Base-by-base conservation (phyloP, 1,140 invertebrate species). In the Camponotus floridanus region DNA sequence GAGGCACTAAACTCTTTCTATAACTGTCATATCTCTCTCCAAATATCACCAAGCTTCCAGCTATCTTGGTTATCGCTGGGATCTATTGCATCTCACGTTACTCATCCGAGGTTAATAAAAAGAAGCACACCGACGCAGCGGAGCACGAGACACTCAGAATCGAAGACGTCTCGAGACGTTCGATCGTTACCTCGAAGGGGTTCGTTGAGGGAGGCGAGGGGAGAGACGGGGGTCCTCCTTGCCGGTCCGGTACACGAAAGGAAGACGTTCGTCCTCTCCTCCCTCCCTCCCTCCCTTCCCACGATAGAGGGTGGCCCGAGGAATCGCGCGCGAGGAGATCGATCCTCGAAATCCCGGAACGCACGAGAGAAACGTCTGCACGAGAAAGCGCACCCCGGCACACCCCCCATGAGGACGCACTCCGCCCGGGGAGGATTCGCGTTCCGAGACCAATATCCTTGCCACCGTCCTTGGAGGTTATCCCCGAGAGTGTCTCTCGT, bases 311-410 rank as follows among this genome's bases (percentile, higher is more conserved):
- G 48, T 45, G 48, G 18, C 33, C 55, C 76, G 21, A 76, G 15
- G 42, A 76, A 80, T 51, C 48, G 48, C 48, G 64, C 18, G 51
- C 70, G 76, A 80, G 81, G 81, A 26, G 26, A 88, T 76, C 85
- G 73, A 62, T 26, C 64, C 67, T 87, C n/a, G 68, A 88, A 57
- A 86, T 85, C 76, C 67, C 85, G 55, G 85, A 89, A 89, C 73
- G 59, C 62, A 59, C 45, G 55, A 59, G 64, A 83, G 85, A 80
- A 90, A 89, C 78, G 87, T 88, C 85, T 89, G 87, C 87, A 87
- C 87, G 88, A 84, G 73, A 84, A 73, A 61, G 51, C 51, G 84
- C 88, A 90, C 88, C 88, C 80, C 78, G 80, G 61, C 88, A 90
- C 85, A 90, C 85, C 55, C 74, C 88, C 79, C 26, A 79, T 6